Percentiles rank a stretch among this genome's conserved stretches.
Evolutionary conservation across 2,113 vertebrate genomes (phyloP).

Genomic region (Tricholaema leucomelas): DNA sequence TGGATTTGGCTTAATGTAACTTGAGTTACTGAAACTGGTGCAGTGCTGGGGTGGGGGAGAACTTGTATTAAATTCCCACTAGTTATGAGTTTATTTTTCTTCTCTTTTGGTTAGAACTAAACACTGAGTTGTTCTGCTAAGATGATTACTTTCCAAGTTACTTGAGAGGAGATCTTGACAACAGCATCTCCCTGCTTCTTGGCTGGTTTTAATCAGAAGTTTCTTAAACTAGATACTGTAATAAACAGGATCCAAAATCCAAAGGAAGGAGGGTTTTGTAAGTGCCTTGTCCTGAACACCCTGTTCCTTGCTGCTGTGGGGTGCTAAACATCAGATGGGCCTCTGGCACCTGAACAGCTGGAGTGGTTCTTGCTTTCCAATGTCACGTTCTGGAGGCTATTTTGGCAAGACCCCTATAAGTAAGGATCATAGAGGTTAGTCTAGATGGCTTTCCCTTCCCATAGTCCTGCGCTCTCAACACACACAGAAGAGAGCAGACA

Average conservation of each 20-base stretch:
- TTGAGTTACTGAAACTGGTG: neutral
- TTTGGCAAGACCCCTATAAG: neutral
- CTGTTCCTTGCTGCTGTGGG: neutral
- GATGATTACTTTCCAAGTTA: neutral
- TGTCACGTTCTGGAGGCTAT: rapidly evolving
- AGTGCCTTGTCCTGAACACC: neutral
- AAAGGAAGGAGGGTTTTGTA: neutral
- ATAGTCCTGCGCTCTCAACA: neutral
- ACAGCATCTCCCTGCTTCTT: neutral
- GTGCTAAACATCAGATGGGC: neutral
- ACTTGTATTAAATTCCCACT: neutral
- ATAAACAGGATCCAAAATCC: neutral
- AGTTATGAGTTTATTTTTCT: neutral
- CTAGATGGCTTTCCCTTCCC: neutral
- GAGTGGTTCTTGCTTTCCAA: neutral
- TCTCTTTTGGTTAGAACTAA: neutral
- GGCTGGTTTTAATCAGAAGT: neutral
- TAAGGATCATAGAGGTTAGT: neutral
- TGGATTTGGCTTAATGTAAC: neutral
- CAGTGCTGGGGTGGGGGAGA: neutral
- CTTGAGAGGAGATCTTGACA: neutral
- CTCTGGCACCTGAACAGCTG: neutral
- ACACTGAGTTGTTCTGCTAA: neutral
- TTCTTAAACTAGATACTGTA: neutral
- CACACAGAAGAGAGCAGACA: neutral